These are phyloP conservation scores for Entelurus aequoreus DNA, from an alignment of 2,113 vertebrate species.

Conservation along the genomic window DNA sequence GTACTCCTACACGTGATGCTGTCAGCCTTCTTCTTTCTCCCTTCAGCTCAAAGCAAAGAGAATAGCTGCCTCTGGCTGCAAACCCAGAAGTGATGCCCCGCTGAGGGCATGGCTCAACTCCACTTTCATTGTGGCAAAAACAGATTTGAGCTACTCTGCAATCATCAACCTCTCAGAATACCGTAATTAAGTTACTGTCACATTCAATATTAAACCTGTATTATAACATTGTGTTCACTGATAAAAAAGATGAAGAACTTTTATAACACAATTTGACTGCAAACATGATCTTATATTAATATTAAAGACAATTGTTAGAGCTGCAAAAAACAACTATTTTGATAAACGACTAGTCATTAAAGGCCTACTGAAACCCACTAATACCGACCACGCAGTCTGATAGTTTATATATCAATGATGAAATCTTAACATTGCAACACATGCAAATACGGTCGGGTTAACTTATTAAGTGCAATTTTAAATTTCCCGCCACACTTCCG, in stretches of 20 bases:
- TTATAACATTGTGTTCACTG: background rate
- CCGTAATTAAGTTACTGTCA: background rate
- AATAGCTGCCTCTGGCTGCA: conserved; percentile 44
- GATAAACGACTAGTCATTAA: no score
- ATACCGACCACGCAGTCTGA: no score
- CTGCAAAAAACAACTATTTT: no score
- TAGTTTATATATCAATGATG: no score
- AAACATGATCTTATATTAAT: no score
- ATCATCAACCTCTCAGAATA: conserved; percentile 17
- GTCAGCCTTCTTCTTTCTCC: conserved; percentile 15
- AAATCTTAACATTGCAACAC: no score
- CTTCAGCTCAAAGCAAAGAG: conserved; percentile 40
- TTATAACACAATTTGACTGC: background rate
- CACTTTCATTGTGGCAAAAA: conserved; percentile 50
- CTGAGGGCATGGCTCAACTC: conserved; percentile 50
- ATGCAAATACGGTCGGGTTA: no score
- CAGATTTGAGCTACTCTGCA: conserved; percentile 31
- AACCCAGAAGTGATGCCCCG: conserved; percentile 46
- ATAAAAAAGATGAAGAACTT: background rate
- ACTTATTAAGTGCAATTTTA: no score
- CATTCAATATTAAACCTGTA: background rate
- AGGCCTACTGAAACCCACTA: no score
- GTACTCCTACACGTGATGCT: conserved; percentile 33
- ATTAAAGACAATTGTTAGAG: no score
- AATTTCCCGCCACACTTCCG: no score